These are phyloP conservation scores for Scomber japonicus DNA, from an alignment of 2,113 vertebrate genomes.

Conservation along the genomic window DNA sequence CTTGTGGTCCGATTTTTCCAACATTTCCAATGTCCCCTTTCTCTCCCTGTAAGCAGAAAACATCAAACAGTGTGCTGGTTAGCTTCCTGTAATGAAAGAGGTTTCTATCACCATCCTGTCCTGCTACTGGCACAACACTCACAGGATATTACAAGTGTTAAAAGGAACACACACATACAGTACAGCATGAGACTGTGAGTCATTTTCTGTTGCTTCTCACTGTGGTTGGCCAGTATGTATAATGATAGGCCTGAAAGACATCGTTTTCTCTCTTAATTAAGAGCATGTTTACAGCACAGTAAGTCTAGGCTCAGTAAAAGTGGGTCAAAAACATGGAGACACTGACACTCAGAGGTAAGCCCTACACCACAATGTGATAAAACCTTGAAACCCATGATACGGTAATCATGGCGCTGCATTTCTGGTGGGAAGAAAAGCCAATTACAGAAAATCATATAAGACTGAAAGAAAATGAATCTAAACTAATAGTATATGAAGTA, in stretches of 20 bases:
- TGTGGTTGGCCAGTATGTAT: constrained; percentile 44
- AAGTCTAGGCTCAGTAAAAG: constrained; percentile 18
- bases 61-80: constrained; percentile 58
- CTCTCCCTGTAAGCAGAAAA: constrained; percentile 90
- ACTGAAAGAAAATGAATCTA: neutral
- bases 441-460: constrained; percentile 21
- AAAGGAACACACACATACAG: constrained; percentile 37
- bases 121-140: neutral
- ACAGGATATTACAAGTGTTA: constrained; percentile 37
- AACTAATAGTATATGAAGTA: neutral
- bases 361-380: neutral
- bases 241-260: constrained; percentile 48
- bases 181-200: constrained; percentile 13
- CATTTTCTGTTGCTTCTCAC: constrained; percentile 15
- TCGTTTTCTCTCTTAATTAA: constrained; percentile 54
- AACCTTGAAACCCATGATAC: constrained; percentile 9
- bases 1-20: constrained; percentile 92
- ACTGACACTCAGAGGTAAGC: neutral
- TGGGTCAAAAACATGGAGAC: constrained; percentile 11
- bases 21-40: constrained; percentile 90
- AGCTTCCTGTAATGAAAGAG: constrained; percentile 54
- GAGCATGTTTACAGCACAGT: constrained; percentile 51
- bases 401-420: neutral
- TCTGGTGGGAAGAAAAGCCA: constrained; percentile 16
- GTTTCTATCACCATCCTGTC: constrained; percentile 15